Evolutionary conservation across 1,140 invertebrate species (phyloP), one percentile per base, ranked within the genome.

Genomic region (Sesamia nonagrioides): DNA sequence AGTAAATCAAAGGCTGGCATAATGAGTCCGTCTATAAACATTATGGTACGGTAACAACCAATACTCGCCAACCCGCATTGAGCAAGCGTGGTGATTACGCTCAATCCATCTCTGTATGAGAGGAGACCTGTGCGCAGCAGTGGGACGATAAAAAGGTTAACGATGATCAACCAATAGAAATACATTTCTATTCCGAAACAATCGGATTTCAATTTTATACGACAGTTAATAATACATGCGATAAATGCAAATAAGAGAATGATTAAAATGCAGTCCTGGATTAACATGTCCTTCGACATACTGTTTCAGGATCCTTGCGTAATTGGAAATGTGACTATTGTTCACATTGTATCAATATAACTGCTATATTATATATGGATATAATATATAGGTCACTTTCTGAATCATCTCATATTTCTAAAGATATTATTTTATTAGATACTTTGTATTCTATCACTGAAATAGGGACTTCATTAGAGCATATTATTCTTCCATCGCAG

Each of bases 381-480:
- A 15, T 6, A 2, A 9, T 3, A 27, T 27, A 3, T 27, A 27
- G 27, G 27, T 27, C 42, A 11, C 42, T 45, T 45, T 3, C 35
- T 15, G 13, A 61, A 37, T 37, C 9, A 11, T 17, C 8, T 18
- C 60, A 17, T 18, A 63, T 42, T 42, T 18, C 60, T 35, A 35
- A 35, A 4, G 11, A 33, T 58, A 9, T 8, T n/a, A 6, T 27
- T 40, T 2, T n/a, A 60, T 17, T 35, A 35, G 15, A 33, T 15
- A 33, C 27, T 40, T 6, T 63, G 33, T 40, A 37, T 35, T 35
- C 33, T 40, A 50, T 15, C 15, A 15, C 27, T 54, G 50, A 72
- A 72, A 56, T 37, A 9, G 27, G 45, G 50, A 37, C 17, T 68
- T 72, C 48, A 72, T 77, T 77, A 77, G 18, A 33, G 50, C 56